phyloP scores from a whole-genome alignment of 2,113 vertebrate species.

The Paedocypris sp. region DNA sequence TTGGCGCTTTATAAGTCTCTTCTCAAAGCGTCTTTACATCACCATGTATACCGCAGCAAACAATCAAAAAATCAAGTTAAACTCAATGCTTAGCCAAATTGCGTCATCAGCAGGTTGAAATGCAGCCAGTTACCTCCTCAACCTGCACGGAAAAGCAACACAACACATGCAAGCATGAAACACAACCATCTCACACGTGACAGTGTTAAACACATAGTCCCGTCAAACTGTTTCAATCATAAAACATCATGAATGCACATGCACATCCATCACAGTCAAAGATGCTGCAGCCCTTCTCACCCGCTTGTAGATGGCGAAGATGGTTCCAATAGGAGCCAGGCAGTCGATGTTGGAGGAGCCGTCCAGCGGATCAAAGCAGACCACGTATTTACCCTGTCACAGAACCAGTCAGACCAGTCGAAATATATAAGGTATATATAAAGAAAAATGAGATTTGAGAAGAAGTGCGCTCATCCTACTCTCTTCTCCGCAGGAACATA shows the following conservation, averaged over 20 bases:
- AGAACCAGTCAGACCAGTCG: background rate
- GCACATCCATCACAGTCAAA: background rate
- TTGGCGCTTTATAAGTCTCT: too few relatives aligned
- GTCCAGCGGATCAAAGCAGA: conserved; percentile 93
- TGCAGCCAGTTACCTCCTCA: conserved; percentile 29
- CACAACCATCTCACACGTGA: background rate
- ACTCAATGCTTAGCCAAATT: conserved; percentile 2
- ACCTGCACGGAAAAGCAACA: conserved; percentile 25
- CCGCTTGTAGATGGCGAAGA: conserved; percentile 91
- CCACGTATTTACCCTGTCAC: conserved; percentile 85
- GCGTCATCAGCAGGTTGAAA: conserved; percentile 16
- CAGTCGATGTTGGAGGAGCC: conserved; percentile 98
- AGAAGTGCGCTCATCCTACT: conserved; percentile 64
- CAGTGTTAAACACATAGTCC: background rate
- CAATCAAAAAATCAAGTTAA: background rate
- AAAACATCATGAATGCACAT: background rate
- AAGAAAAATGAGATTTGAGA: background rate
- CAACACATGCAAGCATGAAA: conserved; percentile 5
- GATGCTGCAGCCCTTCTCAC: conserved; percentile 52
- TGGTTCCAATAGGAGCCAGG: conserved; percentile 89
- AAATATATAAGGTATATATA: background rate
- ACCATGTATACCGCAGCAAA: too few relatives aligned
- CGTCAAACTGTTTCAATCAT: background rate
- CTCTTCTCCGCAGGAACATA: conserved; percentile 70
- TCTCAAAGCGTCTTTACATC: too few relatives aligned